Conservation (phyloP, 2,888 invertebrate species). For the Eupithecia insigniata region DNA sequence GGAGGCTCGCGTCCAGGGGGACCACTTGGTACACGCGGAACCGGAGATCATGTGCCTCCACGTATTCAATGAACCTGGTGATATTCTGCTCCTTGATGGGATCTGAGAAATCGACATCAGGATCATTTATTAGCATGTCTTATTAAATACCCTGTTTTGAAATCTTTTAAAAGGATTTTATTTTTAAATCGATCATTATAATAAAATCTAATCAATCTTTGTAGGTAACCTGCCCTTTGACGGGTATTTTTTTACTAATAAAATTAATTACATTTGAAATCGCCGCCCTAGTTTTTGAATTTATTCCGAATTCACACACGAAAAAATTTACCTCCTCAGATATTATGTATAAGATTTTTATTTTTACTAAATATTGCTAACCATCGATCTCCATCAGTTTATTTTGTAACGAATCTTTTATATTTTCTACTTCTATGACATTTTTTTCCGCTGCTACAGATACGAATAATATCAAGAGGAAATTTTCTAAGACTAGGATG, state of each 20-base stretch:
- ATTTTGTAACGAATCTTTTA: background rate
- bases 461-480: background rate
- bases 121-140: too few species aligned
- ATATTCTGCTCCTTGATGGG: slow-evolving; percentile 8
- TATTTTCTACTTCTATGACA: slow-evolving; percentile 3
- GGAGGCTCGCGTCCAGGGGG: slow-evolving; percentile 36
- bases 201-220: too few species aligned
- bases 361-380: background rate
- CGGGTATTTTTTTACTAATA: too few species aligned
- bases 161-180: too few species aligned
- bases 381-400: slow-evolving; percentile 9
- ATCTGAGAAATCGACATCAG: slow-evolving; percentile 10
- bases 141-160: too few species aligned
- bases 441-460: background rate
- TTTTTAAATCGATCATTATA: too few species aligned
- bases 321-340: too few species aligned
- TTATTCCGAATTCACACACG: too few species aligned
- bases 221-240: too few species aligned
- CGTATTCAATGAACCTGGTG: slow-evolving; percentile 34
- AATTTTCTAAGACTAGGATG: background rate
- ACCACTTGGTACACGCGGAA: slow-evolving; percentile 38
- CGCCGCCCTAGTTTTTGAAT: too few species aligned
- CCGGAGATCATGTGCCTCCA: slow-evolving; percentile 35
- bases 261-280: too few species aligned
- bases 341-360: too few species aligned